Evolutionary conservation across 2,797 vertebrate species (phyloP).

Genomic region (Salarias fasciatus): DNA sequence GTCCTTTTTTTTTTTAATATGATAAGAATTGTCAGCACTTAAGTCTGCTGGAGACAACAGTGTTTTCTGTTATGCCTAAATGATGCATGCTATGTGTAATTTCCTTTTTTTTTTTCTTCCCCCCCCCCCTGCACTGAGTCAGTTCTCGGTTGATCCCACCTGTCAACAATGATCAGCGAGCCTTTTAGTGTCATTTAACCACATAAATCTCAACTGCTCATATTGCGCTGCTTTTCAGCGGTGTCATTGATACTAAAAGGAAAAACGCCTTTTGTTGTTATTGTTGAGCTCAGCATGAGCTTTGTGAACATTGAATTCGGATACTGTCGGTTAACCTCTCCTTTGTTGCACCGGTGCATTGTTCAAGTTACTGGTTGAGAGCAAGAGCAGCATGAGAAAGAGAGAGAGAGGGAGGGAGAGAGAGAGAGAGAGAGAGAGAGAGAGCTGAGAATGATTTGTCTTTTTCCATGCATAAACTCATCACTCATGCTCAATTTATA

Average conservation of each 20-base stretch:
- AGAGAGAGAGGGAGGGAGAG: too few species aligned
- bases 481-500: conserved; percentile 83
- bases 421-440: too few species aligned
- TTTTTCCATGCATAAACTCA: conserved; percentile 82
- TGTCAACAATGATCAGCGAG: conserved; percentile 82
- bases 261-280: conserved; percentile 84
- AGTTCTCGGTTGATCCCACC: conserved; percentile 77
- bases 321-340: conserved; percentile 83
- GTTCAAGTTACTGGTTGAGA: conserved; percentile 78
- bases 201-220: conserved; percentile 82
- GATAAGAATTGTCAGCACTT: conserved; percentile 34
- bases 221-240: conserved; percentile 78
- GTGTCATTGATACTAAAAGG: conserved; percentile 83
- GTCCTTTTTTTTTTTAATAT: conserved; percentile 33
- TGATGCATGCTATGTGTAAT: conserved; percentile 47
- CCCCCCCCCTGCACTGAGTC: conserved; percentile 49
- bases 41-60: conserved; percentile 52
- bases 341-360: conserved; percentile 80
- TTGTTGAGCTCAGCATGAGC: conserved; percentile 81
- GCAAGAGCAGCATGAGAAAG: conserved; percentile 69
- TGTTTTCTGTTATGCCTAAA: conserved; percentile 59
- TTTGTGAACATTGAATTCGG: conserved; percentile 84
- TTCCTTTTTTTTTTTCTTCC: conserved; percentile 9
- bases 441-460: conserved; percentile 79
- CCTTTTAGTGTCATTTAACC: conserved; percentile 82